phyloP scores from a whole-genome alignment of 2,888 invertebrate genomes.

The Trimorus sp. region DNA sequence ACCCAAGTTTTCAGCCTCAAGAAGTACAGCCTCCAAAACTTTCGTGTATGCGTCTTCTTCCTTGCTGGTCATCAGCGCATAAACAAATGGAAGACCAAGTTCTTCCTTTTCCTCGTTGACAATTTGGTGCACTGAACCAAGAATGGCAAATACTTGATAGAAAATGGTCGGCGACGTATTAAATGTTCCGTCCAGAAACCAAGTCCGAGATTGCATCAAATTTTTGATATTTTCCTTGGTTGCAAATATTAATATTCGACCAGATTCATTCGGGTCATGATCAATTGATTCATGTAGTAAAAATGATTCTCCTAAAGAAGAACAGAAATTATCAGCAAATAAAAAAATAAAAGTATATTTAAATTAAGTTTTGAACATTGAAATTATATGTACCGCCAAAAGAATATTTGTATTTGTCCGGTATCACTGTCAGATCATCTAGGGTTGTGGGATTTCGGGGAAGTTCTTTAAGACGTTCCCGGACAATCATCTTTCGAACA shows the following conservation, averaged over 20 bases:
- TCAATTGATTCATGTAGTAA: too few species aligned
- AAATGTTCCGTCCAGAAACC: conserved; percentile 1
- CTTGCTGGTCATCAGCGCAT: neutral
- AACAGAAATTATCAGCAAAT: too few species aligned
- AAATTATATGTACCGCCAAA: neutral
- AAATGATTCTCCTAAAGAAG: too few species aligned
- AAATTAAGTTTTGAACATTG: too few species aligned
- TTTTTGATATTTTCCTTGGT: neutral
- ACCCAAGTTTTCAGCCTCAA: too few species aligned
- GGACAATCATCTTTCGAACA: conserved; percentile 5
- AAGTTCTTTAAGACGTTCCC: neutral
- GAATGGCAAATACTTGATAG: neutral
- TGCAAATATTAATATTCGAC: neutral
- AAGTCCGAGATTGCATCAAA: neutral
- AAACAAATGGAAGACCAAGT: neutral
- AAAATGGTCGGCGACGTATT: neutral
- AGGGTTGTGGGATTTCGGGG: conserved; percentile 5
- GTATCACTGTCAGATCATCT: neutral
- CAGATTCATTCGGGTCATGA: too few species aligned
- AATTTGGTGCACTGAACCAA: neutral
- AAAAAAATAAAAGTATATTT: too few species aligned
- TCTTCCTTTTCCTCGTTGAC: neutral
- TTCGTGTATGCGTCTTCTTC: neutral
- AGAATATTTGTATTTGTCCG: conserved; percentile 5
- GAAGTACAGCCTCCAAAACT: neutral